Evolutionary conservation across 2,888 invertebrate species (phyloP).

Genomic region (Onchidella celtica): DNA sequence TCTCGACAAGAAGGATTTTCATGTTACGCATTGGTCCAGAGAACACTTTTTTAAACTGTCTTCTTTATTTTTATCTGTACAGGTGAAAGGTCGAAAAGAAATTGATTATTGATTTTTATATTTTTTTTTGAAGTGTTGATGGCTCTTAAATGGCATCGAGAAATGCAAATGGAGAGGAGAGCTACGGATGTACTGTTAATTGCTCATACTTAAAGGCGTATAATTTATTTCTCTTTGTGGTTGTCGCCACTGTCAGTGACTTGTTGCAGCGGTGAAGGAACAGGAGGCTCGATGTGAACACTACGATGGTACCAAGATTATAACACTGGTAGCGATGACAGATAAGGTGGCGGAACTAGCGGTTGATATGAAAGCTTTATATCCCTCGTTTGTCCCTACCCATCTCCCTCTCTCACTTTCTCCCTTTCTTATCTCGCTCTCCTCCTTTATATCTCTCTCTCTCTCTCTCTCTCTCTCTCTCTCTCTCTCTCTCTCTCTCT

Average conservation of each 20-base stretch:
- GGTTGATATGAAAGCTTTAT: no score
- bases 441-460: background rate
- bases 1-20: slow-evolving; percentile 47
- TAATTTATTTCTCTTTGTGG: no score
- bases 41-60: background rate
- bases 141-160: background rate
- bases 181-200: no score
- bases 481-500: background rate
- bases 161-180: background rate
- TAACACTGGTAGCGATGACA: no score
- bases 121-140: background rate
- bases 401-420: slow-evolving; percentile 10
- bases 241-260: no score
- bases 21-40: slow-evolving; percentile 24
- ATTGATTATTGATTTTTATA: background rate
- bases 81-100: slow-evolving; percentile 33
- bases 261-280: no score
- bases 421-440: slow-evolving; percentile 9
- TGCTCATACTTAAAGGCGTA: no score
- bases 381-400: no score
- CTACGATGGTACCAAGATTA: no score
- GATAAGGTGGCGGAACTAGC: no score
- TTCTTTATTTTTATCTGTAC: background rate
- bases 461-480: background rate
- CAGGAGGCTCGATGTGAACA: no score